These are phyloP conservation scores for Lithobius niger DNA, from an alignment of 1,140 invertebrate species.

Conservation along the genomic window DNA sequence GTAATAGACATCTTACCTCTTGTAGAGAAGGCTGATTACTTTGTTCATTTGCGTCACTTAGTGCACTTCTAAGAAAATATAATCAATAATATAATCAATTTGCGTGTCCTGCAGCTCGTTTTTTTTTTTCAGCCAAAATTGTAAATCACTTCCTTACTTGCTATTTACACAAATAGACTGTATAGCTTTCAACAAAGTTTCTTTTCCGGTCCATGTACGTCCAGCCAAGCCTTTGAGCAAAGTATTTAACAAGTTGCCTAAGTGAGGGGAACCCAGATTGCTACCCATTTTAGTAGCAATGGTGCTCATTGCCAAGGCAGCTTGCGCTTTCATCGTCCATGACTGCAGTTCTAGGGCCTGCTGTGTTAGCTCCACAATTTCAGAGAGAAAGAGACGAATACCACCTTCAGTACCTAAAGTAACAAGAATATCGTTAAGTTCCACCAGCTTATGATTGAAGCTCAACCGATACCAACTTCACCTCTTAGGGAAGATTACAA, in stretches of 20 bases:
- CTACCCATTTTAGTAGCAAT: conserved; percentile 57
- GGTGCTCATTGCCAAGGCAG: conserved; percentile 61
- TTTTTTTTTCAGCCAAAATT: no score
- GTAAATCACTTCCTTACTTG: no score
- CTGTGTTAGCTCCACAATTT: conserved; percentile 55
- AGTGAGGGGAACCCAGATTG: conserved; percentile 47
- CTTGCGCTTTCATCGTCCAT: conserved; percentile 75
- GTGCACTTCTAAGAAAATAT: no score
- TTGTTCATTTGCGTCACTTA: no score
- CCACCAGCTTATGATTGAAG: no score
- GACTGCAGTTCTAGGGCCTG: conserved; percentile 57
- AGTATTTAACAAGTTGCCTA: conserved; percentile 49
- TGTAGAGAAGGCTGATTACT: no score
- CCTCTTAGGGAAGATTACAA: no score
- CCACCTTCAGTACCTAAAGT: conserved; percentile 55
- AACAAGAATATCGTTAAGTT: no score
- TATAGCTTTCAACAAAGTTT: conserved; percentile 59
- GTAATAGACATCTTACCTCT: no score
- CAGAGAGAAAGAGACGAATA: conserved; percentile 56
- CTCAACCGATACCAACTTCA: no score
- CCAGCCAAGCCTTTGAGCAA: conserved; percentile 58
- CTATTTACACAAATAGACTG: conserved; percentile 49
- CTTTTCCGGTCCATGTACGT: conserved; percentile 77
- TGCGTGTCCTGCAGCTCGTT: no score
- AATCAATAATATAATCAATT: no score